phyloP scores from a whole-genome alignment of 2,113 vertebrate genomes.

The Burhinus oedicnemus region DNA sequence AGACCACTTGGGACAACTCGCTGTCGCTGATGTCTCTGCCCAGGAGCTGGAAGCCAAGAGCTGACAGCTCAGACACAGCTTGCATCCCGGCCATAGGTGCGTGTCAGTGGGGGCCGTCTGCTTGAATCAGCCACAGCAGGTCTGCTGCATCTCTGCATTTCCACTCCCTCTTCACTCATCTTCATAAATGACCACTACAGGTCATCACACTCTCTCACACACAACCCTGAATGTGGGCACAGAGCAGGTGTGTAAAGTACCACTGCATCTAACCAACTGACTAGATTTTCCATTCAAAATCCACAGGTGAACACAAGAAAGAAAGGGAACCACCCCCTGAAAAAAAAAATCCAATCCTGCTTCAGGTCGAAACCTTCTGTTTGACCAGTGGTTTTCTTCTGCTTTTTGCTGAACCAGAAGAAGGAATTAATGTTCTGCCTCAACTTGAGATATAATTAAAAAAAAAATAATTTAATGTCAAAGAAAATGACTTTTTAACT shows the following conservation, averaged over 20 bases:
- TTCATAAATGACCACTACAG: background rate
- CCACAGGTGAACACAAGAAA: background rate
- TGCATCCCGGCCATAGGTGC: accelerated
- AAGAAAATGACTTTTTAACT: background rate
- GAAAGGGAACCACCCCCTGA: background rate
- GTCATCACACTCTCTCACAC: background rate
- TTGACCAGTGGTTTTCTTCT: background rate
- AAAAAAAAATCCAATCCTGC: background rate
- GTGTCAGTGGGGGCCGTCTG: background rate
- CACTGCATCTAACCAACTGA: background rate
- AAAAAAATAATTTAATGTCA: background rate
- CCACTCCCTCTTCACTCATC: background rate
- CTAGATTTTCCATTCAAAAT: background rate
- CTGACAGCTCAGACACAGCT: background rate
- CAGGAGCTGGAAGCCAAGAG: background rate
- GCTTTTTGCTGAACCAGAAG: background rate
- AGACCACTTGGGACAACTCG: accelerated
- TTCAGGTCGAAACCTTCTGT: background rate
- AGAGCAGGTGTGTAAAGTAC: background rate
- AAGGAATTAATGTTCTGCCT: background rate
- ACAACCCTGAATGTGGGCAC: background rate
- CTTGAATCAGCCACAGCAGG: background rate
- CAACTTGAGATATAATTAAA: background rate
- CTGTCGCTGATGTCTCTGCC: accelerated
- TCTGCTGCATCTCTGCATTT: background rate